A percentile compares a stretch with the other conserved stretches of the same genome.
Evolutionary conservation across 2,888 invertebrate genomes (phyloP).

Genomic region (Tetragonula carbonaria): DNA sequence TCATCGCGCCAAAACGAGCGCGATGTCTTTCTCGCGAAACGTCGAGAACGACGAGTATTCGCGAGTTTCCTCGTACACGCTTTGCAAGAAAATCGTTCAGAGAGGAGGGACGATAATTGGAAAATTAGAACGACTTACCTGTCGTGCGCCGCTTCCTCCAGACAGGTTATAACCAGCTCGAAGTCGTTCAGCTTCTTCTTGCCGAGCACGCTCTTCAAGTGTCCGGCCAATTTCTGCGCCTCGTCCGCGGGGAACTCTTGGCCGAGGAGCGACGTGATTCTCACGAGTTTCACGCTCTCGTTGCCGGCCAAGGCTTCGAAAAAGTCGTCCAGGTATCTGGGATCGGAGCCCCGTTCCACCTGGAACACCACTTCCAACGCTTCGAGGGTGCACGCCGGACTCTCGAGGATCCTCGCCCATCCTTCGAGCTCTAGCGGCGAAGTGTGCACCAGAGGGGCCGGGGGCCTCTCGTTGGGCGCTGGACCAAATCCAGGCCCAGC

Average conservation of each 20-base stretch:
- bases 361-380: conserved; percentile 85
- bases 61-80: neutral
- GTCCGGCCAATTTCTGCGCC: conserved; percentile 84
- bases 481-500: conserved; percentile 84
- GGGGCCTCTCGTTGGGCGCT: conserved; percentile 80
- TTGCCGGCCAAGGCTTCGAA: conserved; percentile 85
- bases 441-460: conserved; percentile 83
- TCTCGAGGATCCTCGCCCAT: conserved; percentile 85
- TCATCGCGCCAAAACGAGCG: neutral
- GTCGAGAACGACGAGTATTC: neutral
- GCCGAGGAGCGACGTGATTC: conserved; percentile 85
- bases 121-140: conserved; percentile 71
- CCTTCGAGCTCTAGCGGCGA: conserved; percentile 85
- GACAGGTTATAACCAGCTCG: conserved; percentile 85
- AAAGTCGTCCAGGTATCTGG: conserved; percentile 84
- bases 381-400: conserved; percentile 84
- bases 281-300: conserved; percentile 85
- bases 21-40: too few species aligned
- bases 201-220: conserved; percentile 83
- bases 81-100: conserved; percentile 1
- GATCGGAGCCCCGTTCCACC: conserved; percentile 83
- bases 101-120: conserved; percentile 12
- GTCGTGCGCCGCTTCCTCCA: conserved; percentile 85
- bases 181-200: conserved; percentile 85
- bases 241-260: conserved; percentile 85